Base-by-base conservation (phyloP, 2,113 vertebrate genomes). In the Seriola aureovittata region DNA sequence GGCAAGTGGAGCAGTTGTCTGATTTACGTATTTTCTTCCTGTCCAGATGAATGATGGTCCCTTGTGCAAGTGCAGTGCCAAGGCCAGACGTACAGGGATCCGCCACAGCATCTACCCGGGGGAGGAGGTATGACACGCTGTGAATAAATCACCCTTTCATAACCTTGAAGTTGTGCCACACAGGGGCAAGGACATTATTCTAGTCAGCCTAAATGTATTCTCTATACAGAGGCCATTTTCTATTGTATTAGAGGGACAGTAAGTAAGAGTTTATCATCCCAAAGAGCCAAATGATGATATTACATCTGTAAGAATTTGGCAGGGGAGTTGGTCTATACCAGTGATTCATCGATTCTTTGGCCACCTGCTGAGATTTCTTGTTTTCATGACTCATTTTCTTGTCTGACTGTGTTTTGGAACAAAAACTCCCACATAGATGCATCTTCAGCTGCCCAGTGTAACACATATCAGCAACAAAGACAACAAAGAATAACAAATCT, bases 71-170 rank as follows among this genome's bases (percentile, higher is more conserved):
- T 99, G 98, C 94, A 99, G 98, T 8, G 96, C 97, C 68, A 99
- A 99, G 95, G 97, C 98, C 66, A 96, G 97, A 68, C 95, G 97
- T 68, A 99, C 98, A 0, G 98, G 98, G 86, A 99, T 99, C 78
- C 96, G 98, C 80, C 98, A 99, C 92, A 98, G 97, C 95, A 99
- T 99, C 93, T 99, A 99, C 93, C 98, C 98, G 0, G 98, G 98
- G 0, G 98, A 99, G 92, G 97, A 99, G 97, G 98, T 99, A 94
- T 25, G 88, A 80, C 86, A 62, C 42, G 70, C 69, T 21, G 32
- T 58, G 81, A 88, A 93, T 93, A 91, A 90, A 93, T 92, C 92
- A 91, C 84, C 75, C 82, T 54, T 80, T 88, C 79, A 40, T 84
- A 86, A 92, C 90, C 91, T 92, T 91, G 74, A 88, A 74, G 79